Percentiles rank a stretch among this genome's conserved stretches.
Evolutionary conservation across 2,888 invertebrate species (phyloP).

Genomic region (Mesochorus sp.): DNA sequence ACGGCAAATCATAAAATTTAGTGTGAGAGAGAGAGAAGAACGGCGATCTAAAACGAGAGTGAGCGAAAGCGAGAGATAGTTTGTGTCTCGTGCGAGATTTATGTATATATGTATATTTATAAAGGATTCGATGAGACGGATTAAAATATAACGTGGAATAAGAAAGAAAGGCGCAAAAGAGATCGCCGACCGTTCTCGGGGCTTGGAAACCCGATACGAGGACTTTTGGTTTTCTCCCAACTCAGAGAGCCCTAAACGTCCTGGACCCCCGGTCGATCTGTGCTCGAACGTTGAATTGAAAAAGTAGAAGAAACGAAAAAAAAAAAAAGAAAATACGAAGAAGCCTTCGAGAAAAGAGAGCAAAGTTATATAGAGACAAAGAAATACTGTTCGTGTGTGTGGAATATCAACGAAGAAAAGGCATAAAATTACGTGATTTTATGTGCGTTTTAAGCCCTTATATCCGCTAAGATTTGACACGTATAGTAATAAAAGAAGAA

Average conservation of each 20-base stretch:
- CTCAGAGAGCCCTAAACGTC: slow-evolving; percentile 61
- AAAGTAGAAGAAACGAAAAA: slow-evolving; percentile 68
- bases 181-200: slow-evolving; percentile 60
- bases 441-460: too few relatives aligned
- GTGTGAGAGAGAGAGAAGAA: neutral
- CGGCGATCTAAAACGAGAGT: slow-evolving; percentile 19
- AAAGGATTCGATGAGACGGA: slow-evolving; percentile 77
- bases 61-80: slow-evolving; percentile 38
- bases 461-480: too few relatives aligned
- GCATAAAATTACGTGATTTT: too few relatives aligned
- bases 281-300: slow-evolving; percentile 55
- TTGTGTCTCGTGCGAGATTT: slow-evolving; percentile 54
- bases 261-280: slow-evolving; percentile 66
- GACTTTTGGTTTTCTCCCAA: slow-evolving; percentile 70
- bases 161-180: slow-evolving; percentile 70
- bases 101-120: too few relatives aligned
- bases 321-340: slow-evolving; percentile 53
- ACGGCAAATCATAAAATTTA: neutral
- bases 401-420: too few relatives aligned
- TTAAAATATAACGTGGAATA: slow-evolving; percentile 78
- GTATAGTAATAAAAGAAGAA: slow-evolving; percentile 8
- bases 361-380: slow-evolving; percentile 57
- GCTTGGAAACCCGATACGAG: slow-evolving; percentile 78
- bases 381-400: slow-evolving; percentile 28
- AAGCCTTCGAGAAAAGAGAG: slow-evolving; percentile 44